Base-by-base conservation (phyloP, 2,113 vertebrate species). In the Apteryx mantelli region DNA sequence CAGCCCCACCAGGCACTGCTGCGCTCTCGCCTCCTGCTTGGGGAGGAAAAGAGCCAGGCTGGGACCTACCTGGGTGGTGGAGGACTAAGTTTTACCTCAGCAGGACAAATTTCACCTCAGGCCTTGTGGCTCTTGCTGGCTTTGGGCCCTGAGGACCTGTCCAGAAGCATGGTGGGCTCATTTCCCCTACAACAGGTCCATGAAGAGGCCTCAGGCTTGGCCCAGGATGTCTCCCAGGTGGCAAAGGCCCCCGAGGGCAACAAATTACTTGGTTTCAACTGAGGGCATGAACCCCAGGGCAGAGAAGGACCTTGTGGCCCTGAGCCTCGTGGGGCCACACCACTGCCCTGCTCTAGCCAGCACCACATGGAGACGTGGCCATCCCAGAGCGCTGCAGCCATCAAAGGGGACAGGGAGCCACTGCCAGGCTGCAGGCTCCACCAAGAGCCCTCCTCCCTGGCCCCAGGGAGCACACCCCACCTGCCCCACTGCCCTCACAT, bases 21-120 rank as follows among this genome's bases (percentile, higher is more conserved):
- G 2, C 0, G 11, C 7, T 19, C 53, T 66, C 55, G 9, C 2
- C 0, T 75, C 60, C 53, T 40, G 13, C 2, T 0, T n/a, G 3
- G 26, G 22, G 40, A 20, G 86, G 56, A 25, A 42, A 30, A 42
- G 38, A 40, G 3, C 25, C 38, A 7, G 26, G 6, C 34, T 60
- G 25, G 19, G 11, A 66, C 9, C 17, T 6, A 11, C 53, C 42
- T 34, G 22, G 5, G 2, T 46, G 3, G 12, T 22, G 44, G 15
- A 1, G 5, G 32, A 22, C 40, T 70, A 20, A 15, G 19, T 58
- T 73, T 68, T 16, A 55, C 42, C 53, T 61, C 58, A 48, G 21
- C 1, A 13, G 61, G 40, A 80, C 19, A 55, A 7, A 5, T 18
- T 69, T 56, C 38, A 66, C 32, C 52, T 56, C 60, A 25, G 5